Evolutionary conservation across 2,113 vertebrate species (phyloP).

Genomic region (Bos taurus): DNA sequence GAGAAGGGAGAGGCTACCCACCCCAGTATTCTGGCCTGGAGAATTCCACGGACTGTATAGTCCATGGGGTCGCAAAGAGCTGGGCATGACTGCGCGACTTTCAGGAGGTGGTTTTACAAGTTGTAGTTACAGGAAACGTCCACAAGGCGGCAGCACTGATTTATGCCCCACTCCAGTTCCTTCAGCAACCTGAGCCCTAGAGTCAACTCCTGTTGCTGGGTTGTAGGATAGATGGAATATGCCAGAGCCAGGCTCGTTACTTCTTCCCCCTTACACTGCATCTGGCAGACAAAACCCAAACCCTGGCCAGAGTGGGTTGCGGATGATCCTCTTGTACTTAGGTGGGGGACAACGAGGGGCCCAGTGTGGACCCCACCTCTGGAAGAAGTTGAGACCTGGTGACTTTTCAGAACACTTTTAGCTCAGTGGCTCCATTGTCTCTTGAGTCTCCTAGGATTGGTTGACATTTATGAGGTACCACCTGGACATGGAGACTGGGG

Average conservation of each 20-base stretch:
- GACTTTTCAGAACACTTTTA: background rate
- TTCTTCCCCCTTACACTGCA: background rate
- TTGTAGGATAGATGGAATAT: background rate
- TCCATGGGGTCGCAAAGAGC: background rate
- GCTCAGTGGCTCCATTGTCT: background rate
- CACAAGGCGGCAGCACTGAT: background rate
- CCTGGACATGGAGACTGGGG: background rate
- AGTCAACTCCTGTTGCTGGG: background rate
- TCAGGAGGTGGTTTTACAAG: background rate
- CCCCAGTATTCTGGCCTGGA: background rate
- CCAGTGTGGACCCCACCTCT: background rate
- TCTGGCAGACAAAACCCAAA: background rate
- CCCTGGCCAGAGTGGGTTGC: background rate
- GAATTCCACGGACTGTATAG: background rate
- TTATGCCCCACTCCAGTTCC: background rate
- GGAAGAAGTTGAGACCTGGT: background rate
- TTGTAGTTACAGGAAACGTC: background rate
- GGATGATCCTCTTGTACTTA: background rate
- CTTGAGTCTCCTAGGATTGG: background rate
- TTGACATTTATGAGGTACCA: background rate
- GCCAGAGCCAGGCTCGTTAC: background rate
- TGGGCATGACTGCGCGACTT: background rate
- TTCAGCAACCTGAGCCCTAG: background rate
- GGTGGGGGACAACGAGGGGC: background rate
- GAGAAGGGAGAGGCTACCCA: background rate